Base-by-base conservation (phyloP, 1,140 invertebrate genomes). In the Lithobius niger region DNA sequence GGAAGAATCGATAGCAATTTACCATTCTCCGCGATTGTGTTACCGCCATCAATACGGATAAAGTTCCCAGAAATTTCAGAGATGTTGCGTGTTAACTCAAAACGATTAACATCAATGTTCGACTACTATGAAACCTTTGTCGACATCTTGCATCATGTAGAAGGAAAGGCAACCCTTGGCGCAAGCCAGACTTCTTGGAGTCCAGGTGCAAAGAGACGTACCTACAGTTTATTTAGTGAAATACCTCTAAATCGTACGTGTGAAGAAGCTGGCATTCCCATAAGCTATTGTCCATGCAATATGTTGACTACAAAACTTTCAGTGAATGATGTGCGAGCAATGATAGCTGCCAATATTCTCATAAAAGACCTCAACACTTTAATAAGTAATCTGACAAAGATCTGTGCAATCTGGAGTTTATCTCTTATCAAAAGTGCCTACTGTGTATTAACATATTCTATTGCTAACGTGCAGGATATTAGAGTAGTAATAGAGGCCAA, bases 211-310 rank as follows among this genome's bases (percentile, higher is more conserved):
- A 57, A 1, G 22, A 3, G 3, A 49, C 31, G 1, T 16, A 3
- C 25, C n/a, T n/a, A n/a, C n/a, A 22, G 1, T 22, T 51, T 36
- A n/a, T 2, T 62, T 60, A 63, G 61, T 44, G 59, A 81, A 76
- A 79, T 88, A 60, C 81, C 84, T n/a, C 59, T 68, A 19, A 77
- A 81, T 47, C 74, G 90, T 45, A 86, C 83, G 2, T 95, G 90
- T 67, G 74, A 77, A n/a, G 80, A 90, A 68, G 91, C 91, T 2
- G 86, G 81, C 26, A 88, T 96, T 50, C 86, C 90, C 64, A 82
- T 88, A 0, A 91, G 96, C 69, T 97, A 91, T 91, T 97, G 93
- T 64, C 83, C 88, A n/a, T 97, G 92, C 64, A 71, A 93, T 2
- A 76, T 78, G 1, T 92, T 88, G 86, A 64, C 79, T 60, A n/a